Evolutionary conservation across 2,113 vertebrate genomes (phyloP).

Genomic region (Hyaena hyaena): DNA sequence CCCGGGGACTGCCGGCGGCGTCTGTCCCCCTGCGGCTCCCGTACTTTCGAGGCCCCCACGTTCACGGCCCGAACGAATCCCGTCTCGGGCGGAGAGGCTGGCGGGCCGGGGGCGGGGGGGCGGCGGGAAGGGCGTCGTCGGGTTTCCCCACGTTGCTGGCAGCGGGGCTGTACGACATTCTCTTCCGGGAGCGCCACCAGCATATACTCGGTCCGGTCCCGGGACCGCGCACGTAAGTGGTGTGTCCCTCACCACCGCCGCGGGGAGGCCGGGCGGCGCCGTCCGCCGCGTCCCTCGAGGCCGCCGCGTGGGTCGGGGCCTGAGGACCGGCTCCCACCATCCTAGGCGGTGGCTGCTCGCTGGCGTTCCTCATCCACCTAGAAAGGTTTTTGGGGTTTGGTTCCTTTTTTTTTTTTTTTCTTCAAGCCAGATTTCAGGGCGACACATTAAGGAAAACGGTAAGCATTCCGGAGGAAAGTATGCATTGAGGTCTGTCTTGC

Average conservation of each 20-base stretch:
- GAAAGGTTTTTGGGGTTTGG: background rate
- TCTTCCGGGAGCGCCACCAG: too few species aligned
- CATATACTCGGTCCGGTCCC: background rate
- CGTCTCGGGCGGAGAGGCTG: too few species aligned
- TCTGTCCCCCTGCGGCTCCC: too few species aligned
- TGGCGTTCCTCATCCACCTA: background rate
- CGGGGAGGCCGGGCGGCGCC: too few species aligned
- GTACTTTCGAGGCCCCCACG: background rate
- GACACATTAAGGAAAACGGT: background rate
- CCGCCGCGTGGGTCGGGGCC: background rate
- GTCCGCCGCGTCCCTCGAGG: background rate
- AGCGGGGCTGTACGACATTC: too few species aligned
- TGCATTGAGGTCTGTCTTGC: background rate
- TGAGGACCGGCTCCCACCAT: background rate
- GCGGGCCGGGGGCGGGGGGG: too few species aligned
- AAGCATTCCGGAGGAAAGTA: background rate
- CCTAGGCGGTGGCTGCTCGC: background rate
- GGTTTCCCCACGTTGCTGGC: too few species aligned
- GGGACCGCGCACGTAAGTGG: background rate
- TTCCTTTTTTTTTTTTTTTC: background rate
- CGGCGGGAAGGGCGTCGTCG: too few species aligned
- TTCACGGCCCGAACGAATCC: background rate
- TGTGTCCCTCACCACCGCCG: too few species aligned
- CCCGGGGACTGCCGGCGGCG: fast-evolving
- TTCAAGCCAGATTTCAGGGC: background rate